Evolutionary conservation across 1,140 invertebrate genomes (phyloP).

Genomic region (Globodera rostochiensis): DNA sequence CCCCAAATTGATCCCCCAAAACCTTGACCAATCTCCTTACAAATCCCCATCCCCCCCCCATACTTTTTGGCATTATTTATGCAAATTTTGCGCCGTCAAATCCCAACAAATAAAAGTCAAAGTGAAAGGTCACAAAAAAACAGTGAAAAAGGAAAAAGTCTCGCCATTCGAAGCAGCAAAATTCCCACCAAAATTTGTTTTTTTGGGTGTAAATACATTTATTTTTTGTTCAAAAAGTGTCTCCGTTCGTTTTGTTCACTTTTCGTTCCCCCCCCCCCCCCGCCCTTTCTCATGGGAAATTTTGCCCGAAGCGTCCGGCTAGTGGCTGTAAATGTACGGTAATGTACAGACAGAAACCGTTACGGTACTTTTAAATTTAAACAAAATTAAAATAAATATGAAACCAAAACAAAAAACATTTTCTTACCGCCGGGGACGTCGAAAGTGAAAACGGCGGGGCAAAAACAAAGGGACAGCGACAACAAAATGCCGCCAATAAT

Average conservation of each 20-base stretch:
- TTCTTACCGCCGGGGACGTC: constrained; percentile 11
- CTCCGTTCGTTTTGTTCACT: too few relatives aligned
- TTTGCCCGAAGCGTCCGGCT: too few relatives aligned
- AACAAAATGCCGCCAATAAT: neutral
- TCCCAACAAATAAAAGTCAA: neutral
- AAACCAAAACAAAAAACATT: neutral
- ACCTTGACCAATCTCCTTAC: neutral
- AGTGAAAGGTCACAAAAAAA: neutral
- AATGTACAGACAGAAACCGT: neutral
- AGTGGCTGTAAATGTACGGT: too few relatives aligned
- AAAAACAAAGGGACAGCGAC: neutral
- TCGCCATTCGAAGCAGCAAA: neutral
- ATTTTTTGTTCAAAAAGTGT: neutral
- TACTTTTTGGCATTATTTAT: neutral
- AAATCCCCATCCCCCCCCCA: neutral
- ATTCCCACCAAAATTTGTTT: constrained; percentile 4
- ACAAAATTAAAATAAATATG: neutral
- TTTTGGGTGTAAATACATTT: neutral
- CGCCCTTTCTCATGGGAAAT: too few relatives aligned
- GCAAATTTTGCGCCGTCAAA: neutral
- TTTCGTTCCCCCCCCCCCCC: too few relatives aligned
- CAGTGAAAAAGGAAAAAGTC: too few relatives aligned
- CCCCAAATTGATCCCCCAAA: neutral
- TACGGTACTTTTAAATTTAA: neutral
- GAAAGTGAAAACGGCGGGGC: neutral